These are phyloP conservation scores for Esperia sulphurella DNA, from an alignment of 2,888 invertebrate species.

Conservation along the genomic window DNA sequence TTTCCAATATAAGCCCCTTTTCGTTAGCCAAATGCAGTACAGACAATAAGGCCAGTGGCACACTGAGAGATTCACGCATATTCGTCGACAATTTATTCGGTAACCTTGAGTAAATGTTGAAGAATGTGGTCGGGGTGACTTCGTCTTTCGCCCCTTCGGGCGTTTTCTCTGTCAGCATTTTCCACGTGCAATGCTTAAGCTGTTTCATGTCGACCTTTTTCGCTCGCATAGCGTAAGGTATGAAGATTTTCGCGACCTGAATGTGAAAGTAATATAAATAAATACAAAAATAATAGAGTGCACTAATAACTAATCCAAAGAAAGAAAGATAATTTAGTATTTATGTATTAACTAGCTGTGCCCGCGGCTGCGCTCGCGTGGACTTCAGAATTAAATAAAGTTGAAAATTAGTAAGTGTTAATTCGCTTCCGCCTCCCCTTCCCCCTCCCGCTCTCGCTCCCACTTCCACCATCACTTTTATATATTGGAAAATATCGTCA, in stretches of 20 bases:
- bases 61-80: conserved; percentile 86
- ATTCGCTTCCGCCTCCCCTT: too few relatives aligned
- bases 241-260: conserved; percentile 86
- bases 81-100: conserved; percentile 77
- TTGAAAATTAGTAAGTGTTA: too few relatives aligned
- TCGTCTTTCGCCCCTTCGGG: conserved; percentile 45
- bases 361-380: too few relatives aligned
- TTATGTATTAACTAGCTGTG: too few relatives aligned
- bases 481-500: too few relatives aligned
- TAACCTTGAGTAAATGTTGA: conserved; percentile 75
- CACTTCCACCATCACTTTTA: too few relatives aligned
- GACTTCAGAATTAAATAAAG: too few relatives aligned
- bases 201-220: conserved; percentile 93
- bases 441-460: too few relatives aligned
- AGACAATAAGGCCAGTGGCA: conserved; percentile 88
- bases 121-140: conserved; percentile 74
- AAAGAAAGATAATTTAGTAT: too few relatives aligned
- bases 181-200: conserved; percentile 88
- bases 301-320: too few relatives aligned
- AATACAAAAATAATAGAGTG: too few relatives aligned
- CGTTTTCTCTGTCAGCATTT: conserved; percentile 70
- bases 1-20: conserved; percentile 80
- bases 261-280: too few relatives aligned
- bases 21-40: conserved; percentile 92
- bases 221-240: conserved; percentile 89